Conservation (phyloP, 2,888 invertebrate species). For the Allophyes oxyacanthae region DNA sequence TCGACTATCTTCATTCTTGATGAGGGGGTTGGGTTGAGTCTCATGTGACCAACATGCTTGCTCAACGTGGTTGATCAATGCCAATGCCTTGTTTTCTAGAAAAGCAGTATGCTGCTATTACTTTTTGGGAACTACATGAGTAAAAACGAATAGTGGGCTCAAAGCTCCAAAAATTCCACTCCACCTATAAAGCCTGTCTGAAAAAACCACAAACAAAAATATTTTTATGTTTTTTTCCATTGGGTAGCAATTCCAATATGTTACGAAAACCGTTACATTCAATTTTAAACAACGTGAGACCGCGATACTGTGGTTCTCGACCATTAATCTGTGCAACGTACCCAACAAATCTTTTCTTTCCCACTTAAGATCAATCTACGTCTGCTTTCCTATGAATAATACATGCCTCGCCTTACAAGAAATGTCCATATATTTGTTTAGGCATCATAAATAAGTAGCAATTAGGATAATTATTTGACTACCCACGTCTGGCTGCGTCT, state of each 20-base stretch:
- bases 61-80: too few species aligned
- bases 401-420: constrained; percentile 60
- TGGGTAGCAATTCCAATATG: constrained; percentile 65
- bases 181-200: not conserved
- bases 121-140: too few species aligned
- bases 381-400: constrained; percentile 74
- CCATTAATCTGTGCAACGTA: constrained; percentile 73
- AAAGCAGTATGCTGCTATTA: too few species aligned
- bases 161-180: not conserved
- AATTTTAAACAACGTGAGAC: constrained; percentile 71
- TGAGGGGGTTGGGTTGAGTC: too few species aligned
- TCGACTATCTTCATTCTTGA: too few species aligned
- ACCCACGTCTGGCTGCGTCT: constrained; percentile 30
- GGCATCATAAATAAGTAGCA: constrained; percentile 56
- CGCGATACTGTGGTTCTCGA: constrained; percentile 60
- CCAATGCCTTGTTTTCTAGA: too few species aligned
- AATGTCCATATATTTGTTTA: constrained; percentile 64
- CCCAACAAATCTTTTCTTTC: constrained; percentile 81
- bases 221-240: constrained; percentile 40
- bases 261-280: constrained; percentile 71
- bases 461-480: constrained; percentile 58
- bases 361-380: constrained; percentile 75
- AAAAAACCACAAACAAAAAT: constrained; percentile 9
- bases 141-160: not conserved
- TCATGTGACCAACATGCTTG: too few species aligned